Percentiles rank a stretch among this genome's conserved stretches.
phyloP scores from a whole-genome alignment of 1,140 invertebrate species.

The Rhagoletis pomonella region DNA sequence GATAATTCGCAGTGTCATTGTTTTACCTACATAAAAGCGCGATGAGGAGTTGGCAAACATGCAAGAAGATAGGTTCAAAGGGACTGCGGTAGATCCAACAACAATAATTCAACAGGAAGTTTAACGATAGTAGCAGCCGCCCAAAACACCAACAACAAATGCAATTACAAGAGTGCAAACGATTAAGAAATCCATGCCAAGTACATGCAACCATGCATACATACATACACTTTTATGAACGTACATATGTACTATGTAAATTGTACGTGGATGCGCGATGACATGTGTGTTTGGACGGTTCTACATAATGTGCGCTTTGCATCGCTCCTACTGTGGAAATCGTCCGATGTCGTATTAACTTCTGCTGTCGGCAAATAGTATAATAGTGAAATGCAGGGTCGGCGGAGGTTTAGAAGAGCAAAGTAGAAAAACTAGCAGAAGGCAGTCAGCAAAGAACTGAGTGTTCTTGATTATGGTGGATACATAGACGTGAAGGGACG shows the following conservation, averaged over 20 bases:
- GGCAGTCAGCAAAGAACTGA: not conserved
- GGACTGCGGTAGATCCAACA: not conserved
- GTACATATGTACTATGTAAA: not conserved
- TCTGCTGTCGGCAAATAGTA: not conserved
- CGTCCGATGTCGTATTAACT: constrained; percentile 6
- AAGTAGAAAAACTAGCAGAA: not conserved
- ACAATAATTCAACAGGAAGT: not conserved
- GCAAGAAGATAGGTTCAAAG: constrained; percentile 3
- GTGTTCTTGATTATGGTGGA: not conserved
- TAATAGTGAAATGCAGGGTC: not conserved
- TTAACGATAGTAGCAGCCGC: not conserved
- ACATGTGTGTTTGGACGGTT: not conserved
- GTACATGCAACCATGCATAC: not conserved
- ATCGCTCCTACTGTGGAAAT: not conserved
- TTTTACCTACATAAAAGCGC: constrained; percentile 31
- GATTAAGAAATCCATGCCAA: constrained; percentile 17
- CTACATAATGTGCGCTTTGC: constrained; percentile 11
- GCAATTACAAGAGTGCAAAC: constrained; percentile 39
- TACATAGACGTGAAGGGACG: not conserved
- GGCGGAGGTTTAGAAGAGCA: not conserved
- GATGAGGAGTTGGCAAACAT: not conserved
- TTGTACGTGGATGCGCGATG: not conserved
- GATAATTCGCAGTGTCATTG: constrained; percentile 44
- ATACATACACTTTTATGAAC: not conserved
- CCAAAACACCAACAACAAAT: not conserved